These are phyloP conservation scores for Edolisoma coerulescens DNA, from an alignment of 2,113 vertebrate species.

Conservation along the genomic window DNA sequence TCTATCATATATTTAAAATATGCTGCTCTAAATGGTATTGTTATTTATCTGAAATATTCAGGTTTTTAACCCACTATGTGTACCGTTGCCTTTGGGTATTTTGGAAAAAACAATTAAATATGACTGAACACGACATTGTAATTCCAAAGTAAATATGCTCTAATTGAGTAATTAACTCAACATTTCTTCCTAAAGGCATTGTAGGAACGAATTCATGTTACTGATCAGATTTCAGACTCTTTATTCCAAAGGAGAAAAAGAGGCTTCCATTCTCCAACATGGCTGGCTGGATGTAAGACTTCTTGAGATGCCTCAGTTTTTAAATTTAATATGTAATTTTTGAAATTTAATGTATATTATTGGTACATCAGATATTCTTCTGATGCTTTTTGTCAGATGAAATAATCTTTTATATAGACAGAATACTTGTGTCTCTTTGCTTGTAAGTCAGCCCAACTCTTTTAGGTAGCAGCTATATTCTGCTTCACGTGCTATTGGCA, in stretches of 20 bases:
- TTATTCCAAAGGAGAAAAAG: background rate
- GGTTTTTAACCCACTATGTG: background rate
- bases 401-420: background rate
- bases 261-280: background rate
- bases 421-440: background rate
- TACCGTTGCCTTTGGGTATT: conserved; percentile 38
- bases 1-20: background rate
- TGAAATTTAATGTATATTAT: background rate
- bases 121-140: conserved; percentile 56
- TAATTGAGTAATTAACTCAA: conserved; percentile 65
- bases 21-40: background rate
- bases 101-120: conserved; percentile 63
- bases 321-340: background rate
- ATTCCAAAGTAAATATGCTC: conserved; percentile 63
- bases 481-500: background rate
- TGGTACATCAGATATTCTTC: background rate
- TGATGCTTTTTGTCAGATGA: background rate
- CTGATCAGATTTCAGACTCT: conserved; percentile 48
- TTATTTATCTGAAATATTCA: background rate
- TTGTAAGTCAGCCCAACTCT: background rate
- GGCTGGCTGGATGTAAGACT: background rate
- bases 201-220: conserved; percentile 4
- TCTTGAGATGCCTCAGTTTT: background rate
- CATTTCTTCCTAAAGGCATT: conserved; percentile 58
- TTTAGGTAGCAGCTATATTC: background rate